Evolutionary conservation across 1,140 invertebrate species (phyloP).

Genomic region (Hypothenemus hampei): DNA sequence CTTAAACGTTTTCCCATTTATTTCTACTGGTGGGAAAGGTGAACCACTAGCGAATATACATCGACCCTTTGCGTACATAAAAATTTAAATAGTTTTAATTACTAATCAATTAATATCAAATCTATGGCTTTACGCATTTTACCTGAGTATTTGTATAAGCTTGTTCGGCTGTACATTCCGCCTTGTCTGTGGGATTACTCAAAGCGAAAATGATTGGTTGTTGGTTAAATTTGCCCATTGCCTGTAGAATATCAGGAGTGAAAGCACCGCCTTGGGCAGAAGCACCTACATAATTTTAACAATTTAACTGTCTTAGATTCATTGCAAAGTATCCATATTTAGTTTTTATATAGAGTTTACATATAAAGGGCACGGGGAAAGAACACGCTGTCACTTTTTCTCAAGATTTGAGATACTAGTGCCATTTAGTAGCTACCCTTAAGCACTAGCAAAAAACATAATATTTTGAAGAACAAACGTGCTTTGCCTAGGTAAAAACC

Average conservation of each 20-base stretch:
- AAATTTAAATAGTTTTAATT: too few relatives aligned
- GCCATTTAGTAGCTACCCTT: too few relatives aligned
- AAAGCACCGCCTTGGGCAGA: conserved; percentile 86
- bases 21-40: conserved; percentile 78
- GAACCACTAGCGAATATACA: conserved; percentile 90
- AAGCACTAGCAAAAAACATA: too few relatives aligned
- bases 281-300: conserved; percentile 64
- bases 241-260: conserved; percentile 74
- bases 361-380: too few relatives aligned
- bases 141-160: conserved; percentile 85
- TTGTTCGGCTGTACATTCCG: conserved; percentile 92
- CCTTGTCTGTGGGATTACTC: conserved; percentile 93
- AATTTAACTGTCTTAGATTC: not conserved
- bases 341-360: too few relatives aligned
- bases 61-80: conserved; percentile 62
- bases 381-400: too few relatives aligned
- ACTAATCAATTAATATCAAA: too few relatives aligned
- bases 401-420: too few relatives aligned
- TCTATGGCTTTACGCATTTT: too few relatives aligned
- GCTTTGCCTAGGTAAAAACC: too few relatives aligned
- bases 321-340: too few relatives aligned
- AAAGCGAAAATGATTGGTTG: conserved; percentile 91
- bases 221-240: conserved; percentile 83
- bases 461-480: too few relatives aligned
- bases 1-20: conserved; percentile 72